Conservation (phyloP, 1,140 invertebrate genomes). For the Lucilia cuprina region DNA sequence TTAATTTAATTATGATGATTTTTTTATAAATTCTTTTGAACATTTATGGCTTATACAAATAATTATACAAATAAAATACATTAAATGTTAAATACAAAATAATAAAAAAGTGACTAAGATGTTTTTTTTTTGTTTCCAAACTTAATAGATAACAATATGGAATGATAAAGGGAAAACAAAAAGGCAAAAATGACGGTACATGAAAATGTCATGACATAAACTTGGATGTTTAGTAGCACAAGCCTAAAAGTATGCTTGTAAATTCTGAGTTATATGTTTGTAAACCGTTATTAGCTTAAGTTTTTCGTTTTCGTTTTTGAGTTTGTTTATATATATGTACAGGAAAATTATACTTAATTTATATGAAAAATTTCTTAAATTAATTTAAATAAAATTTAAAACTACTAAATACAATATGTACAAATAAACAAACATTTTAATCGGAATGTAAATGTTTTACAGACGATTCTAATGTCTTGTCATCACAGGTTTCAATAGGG, state of each 20-base stretch:
- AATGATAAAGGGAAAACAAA: background rate
- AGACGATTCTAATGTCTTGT: slow-evolving; percentile 37
- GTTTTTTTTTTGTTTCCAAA: background rate
- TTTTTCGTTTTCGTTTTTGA: background rate
- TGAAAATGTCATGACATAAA: too few species aligned
- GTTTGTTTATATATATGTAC: background rate
- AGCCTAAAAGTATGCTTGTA: background rate
- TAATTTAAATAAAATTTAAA: slow-evolving; percentile 8
- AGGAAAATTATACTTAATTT: background rate
- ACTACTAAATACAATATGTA: slow-evolving; percentile 1
- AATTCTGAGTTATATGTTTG: too few species aligned
- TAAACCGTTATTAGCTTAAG: too few species aligned
- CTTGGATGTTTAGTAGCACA: background rate
- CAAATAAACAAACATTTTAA: background rate
- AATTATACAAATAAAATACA: background rate
- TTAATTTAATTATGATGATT: background rate
- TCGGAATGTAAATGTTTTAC: background rate
- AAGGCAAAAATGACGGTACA: background rate
- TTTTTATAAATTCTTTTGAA: slow-evolving; percentile 12
- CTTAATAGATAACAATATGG: background rate
- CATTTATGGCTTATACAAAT: background rate
- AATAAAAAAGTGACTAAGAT: slow-evolving; percentile 10
- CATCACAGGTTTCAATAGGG: slow-evolving; percentile 20
- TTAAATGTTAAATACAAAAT: background rate
- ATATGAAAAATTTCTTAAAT: background rate